A percentile compares a stretch with the other conserved stretches of the same genome.
Evolutionary conservation across 2,888 invertebrate species (phyloP).

Genomic region (Dyspetes luteomarginatus): DNA sequence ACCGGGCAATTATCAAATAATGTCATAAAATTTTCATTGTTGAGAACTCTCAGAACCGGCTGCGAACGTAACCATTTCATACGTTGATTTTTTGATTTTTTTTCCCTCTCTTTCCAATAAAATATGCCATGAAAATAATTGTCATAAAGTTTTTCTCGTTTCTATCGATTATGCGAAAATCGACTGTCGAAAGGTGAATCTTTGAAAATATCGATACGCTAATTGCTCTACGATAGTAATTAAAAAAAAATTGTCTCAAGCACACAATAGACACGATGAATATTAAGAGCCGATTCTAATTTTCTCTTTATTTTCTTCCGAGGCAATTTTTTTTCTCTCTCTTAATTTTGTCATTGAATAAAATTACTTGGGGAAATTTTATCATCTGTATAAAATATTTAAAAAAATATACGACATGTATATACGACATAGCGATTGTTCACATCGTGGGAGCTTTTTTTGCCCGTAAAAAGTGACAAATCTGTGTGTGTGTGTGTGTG

Average conservation of each 20-base stretch:
- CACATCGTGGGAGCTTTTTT: slow-evolving; percentile 1
- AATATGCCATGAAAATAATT: slow-evolving; percentile 7
- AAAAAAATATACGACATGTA: slow-evolving; percentile 1
- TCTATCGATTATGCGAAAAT: slow-evolving; percentile 56
- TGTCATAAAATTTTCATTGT: slow-evolving; percentile 20
- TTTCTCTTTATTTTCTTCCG: not conserved
- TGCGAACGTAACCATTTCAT: not conserved
- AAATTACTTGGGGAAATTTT: not conserved
- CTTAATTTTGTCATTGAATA: not conserved
- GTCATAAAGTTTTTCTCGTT: slow-evolving; percentile 29
- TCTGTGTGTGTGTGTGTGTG: not conserved
- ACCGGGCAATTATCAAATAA: not conserved
- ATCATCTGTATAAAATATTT: not conserved
- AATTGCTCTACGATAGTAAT: no score
- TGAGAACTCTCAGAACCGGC: not conserved
- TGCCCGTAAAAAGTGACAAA: not conserved
- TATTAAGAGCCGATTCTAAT: not conserved
- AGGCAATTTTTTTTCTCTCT: not conserved
- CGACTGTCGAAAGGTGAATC: slow-evolving; percentile 45
- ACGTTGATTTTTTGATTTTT: not conserved
- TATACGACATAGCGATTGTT: not conserved
- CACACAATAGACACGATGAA: not conserved
- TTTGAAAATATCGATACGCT: slow-evolving; percentile 47
- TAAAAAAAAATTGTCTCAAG: not conserved
- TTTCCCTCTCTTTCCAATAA: not conserved